phyloP scores from a whole-genome alignment of 2,888 invertebrate species.

The Acronicta leporina region DNA sequence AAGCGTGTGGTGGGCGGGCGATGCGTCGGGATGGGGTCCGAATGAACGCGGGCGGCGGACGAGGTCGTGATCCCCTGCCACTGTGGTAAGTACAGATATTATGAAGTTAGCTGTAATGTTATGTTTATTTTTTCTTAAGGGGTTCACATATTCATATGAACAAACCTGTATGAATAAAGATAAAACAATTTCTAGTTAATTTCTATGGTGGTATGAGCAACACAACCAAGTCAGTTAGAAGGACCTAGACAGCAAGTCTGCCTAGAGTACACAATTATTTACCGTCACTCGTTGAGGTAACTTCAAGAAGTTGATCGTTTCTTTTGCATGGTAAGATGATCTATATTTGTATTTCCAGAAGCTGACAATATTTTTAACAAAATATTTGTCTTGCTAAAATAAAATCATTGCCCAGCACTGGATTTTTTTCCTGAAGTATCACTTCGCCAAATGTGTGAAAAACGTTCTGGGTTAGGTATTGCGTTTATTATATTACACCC shows the following conservation, averaged over 20 bases:
- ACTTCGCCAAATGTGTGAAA: too few species aligned
- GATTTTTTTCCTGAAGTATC: too few species aligned
- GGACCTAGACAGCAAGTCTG: not conserved
- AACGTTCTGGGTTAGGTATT: too few species aligned
- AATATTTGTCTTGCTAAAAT: too few species aligned
- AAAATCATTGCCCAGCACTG: too few species aligned
- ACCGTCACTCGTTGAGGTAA: not conserved
- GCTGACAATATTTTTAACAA: too few species aligned
- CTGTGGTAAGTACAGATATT: conserved; percentile 71
- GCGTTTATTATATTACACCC: too few species aligned
- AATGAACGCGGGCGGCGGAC: conserved; percentile 93
- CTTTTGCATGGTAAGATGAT: not conserved
- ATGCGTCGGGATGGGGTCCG: conserved; percentile 94
- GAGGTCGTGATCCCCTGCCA: conserved; percentile 89
- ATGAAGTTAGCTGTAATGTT: not conserved
- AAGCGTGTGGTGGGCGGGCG: conserved; percentile 87
- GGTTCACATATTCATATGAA: too few species aligned
- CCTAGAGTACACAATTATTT: not conserved
- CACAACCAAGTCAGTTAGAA: not conserved
- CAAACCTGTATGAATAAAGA: too few species aligned
- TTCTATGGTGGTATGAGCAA: not conserved
- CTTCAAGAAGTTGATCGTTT: not conserved
- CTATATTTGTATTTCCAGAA: too few species aligned
- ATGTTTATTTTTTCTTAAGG: too few species aligned
- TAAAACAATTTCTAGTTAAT: too few species aligned